A percentile compares a stretch with the other conserved stretches of the same genome.
Conservation (phyloP, 2,888 invertebrate genomes). For the Nomada lathburiana region DNA sequence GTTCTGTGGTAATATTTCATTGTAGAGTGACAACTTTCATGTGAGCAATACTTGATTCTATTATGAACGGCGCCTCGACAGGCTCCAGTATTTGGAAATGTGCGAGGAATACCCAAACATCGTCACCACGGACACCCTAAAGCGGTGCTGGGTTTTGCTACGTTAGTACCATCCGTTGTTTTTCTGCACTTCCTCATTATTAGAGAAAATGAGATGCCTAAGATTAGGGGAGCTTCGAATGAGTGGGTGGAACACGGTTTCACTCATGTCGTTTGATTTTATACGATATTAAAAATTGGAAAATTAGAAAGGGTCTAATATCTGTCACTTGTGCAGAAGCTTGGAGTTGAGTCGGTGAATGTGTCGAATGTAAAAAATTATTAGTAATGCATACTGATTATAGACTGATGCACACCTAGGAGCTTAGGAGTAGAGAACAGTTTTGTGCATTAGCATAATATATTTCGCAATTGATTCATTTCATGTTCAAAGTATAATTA, state of each 20-base stretch:
- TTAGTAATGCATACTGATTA: neutral
- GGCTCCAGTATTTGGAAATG: constrained; percentile 68
- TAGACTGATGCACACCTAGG: neutral
- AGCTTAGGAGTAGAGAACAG: neutral
- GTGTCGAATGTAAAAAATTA: neutral
- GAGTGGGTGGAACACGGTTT: neutral
- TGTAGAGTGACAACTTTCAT: constrained; percentile 47
- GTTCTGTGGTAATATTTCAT: neutral
- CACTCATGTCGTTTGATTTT: neutral
- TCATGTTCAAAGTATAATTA: neutral
- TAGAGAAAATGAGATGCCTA: neutral
- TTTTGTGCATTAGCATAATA: neutral
- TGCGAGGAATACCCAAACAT: constrained; percentile 76
- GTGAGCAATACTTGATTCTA: constrained; percentile 51
- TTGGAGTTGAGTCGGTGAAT: neutral
- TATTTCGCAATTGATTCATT: neutral
- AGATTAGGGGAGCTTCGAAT: neutral
- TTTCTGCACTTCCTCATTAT: neutral
- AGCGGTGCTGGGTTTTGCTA: constrained; percentile 78
- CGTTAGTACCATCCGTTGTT: constrained; percentile 72
- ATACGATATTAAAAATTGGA: neutral
- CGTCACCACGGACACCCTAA: constrained; percentile 75
- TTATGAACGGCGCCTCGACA: constrained; percentile 55
- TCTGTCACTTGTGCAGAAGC: neutral
- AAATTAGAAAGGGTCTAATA: neutral